Conservation (phyloP, 2,888 invertebrate genomes). For the Rhagonycha fulva region DNA sequence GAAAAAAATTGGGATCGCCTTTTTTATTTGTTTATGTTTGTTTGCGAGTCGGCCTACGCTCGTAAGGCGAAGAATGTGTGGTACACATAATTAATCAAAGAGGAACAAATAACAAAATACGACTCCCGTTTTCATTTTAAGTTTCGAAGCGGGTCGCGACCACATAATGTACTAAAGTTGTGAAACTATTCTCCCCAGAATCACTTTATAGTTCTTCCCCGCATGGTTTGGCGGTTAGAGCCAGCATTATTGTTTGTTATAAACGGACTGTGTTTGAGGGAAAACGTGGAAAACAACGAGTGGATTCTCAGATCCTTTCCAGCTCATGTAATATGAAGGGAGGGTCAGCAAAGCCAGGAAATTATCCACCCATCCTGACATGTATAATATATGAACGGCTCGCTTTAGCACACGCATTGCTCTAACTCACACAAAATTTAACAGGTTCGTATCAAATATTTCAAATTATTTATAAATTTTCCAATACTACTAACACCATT, state of each 20-base stretch:
- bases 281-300: constrained; percentile 34
- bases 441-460: constrained; percentile 28
- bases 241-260: constrained; percentile 44
- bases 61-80: constrained; percentile 19
- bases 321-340: constrained; percentile 42
- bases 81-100: constrained; percentile 44
- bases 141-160: constrained; percentile 41
- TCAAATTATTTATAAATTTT: constrained; percentile 1
- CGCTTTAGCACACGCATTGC: constrained; percentile 26
- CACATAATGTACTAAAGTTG: constrained; percentile 45
- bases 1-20: neutral
- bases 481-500: neutral
- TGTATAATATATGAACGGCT: constrained; percentile 39
- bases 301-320: constrained; percentile 16
- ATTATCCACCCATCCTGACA: constrained; percentile 37
- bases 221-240: constrained; percentile 42
- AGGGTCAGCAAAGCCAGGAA: constrained; percentile 40
- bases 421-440: constrained; percentile 33
- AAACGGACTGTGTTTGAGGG: constrained; percentile 40
- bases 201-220: constrained; percentile 47
- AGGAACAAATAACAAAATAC: constrained; percentile 36
- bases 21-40: neutral
- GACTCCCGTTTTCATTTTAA: constrained; percentile 23
- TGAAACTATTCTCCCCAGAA: constrained; percentile 45
- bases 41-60: neutral